A percentile compares a stretch with the other conserved stretches of the same genome.
Conservation (phyloP, 2,797 vertebrate genomes). For the Ptychobarbus kaznakovi region DNA sequence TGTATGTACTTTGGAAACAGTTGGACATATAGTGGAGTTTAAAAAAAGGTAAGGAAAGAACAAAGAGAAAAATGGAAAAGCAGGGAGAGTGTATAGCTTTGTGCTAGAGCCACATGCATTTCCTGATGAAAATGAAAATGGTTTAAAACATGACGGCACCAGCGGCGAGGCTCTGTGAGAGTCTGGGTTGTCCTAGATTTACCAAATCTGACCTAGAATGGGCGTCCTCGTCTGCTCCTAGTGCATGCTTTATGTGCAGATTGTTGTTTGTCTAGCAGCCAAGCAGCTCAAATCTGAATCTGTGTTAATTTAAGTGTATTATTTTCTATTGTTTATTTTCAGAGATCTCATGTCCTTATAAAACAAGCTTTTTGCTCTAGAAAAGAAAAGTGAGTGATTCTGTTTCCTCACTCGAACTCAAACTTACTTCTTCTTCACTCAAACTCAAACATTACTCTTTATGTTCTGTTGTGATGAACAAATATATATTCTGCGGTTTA, state of each 20-base stretch:
- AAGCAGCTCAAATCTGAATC: conserved; percentile 80
- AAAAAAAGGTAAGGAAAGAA: not conserved
- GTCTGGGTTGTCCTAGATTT: conserved; percentile 56
- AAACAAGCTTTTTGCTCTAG: not conserved
- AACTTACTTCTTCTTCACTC: not conserved
- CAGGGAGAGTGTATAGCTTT: conserved; percentile 3
- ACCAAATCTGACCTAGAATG: conserved; percentile 60
- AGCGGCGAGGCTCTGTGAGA: conserved; percentile 77
- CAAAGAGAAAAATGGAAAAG: conserved; percentile 1
- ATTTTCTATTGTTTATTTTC: conserved; percentile 78
- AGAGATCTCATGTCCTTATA: not conserved
- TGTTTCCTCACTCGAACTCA: not conserved
- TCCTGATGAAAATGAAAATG: conserved; percentile 71
- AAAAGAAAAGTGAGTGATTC: not conserved
- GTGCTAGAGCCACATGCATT: conserved; percentile 35
- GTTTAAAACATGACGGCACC: conserved; percentile 80
- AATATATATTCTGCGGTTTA: not conserved
- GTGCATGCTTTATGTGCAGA: conserved; percentile 31
- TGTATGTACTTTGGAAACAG: not conserved
- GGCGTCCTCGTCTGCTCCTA: conserved; percentile 43
- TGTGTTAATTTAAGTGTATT: conserved; percentile 81
- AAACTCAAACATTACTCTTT: not conserved
- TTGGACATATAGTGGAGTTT: not conserved
- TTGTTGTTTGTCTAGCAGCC: conserved; percentile 70
- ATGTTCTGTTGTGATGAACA: not conserved